Percentiles rank a stretch among this genome's conserved stretches.
phyloP scores from a whole-genome alignment of 2,113 vertebrate species.

The Chamaea fasciata region DNA sequence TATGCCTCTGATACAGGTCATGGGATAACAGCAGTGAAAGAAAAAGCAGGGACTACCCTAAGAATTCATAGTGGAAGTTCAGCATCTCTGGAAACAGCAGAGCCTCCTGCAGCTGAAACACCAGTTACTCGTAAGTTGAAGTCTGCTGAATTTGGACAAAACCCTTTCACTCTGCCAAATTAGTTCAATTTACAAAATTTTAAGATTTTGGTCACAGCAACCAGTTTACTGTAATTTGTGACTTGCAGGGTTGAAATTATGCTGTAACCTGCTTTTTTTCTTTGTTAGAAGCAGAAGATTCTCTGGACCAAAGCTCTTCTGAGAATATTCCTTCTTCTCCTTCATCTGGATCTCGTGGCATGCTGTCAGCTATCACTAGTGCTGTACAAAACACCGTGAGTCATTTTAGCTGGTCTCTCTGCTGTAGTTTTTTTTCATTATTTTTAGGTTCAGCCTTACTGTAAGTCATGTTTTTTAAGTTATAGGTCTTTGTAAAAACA shows the following conservation, averaged over 20 bases:
- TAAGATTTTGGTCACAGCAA: background rate
- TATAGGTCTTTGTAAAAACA: background rate
- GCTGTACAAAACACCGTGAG: constrained; percentile 93
- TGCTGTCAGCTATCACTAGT: constrained; percentile 87
- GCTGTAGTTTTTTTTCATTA: background rate
- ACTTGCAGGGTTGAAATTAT: background rate
- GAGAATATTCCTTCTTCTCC: constrained; percentile 47
- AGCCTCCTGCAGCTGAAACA: constrained; percentile 39
- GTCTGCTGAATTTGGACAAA: background rate
- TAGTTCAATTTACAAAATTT: background rate
- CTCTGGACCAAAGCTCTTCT: constrained; percentile 8
- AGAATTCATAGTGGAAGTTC: constrained; percentile 76
- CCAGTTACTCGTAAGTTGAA: constrained; percentile 17
- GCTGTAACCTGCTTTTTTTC: background rate
- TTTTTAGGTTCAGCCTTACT: background rate
- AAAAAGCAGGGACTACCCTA: constrained; percentile 88
- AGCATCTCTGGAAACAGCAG: constrained; percentile 69
- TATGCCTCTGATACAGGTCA: constrained; percentile 76
- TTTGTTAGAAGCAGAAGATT: constrained; percentile 32
- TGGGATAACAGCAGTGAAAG: constrained; percentile 87
- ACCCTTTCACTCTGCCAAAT: background rate
- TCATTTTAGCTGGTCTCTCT: background rate
- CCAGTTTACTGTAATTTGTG: background rate
- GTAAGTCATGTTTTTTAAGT: background rate
- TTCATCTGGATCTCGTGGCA: constrained; percentile 73